These are phyloP conservation scores for Timema cristinae DNA, from an alignment of 2,888 invertebrate genomes.

Conservation along the genomic window DNA sequence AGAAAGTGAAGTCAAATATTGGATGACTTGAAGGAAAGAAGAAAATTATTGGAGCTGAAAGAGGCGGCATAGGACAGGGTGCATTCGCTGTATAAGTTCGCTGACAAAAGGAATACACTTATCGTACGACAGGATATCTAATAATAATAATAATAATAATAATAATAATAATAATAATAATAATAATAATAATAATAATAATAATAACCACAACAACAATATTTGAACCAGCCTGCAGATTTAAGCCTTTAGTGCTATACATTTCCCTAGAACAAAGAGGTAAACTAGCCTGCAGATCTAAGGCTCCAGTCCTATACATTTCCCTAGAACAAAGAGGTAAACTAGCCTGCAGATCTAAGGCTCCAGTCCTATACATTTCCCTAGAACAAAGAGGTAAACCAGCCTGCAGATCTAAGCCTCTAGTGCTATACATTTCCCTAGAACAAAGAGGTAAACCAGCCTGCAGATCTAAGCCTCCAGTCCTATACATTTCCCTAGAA, in stretches of 20 bases:
- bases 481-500: not conserved
- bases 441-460: not conserved
- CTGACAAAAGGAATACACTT: no score
- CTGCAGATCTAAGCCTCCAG: not conserved
- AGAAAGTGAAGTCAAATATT: no score
- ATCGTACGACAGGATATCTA: no score
- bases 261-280: not conserved
- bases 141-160: constrained; percentile 8
- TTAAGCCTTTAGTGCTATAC: not conserved
- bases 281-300: not conserved
- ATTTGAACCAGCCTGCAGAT: not conserved
- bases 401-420: not conserved
- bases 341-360: not conserved
- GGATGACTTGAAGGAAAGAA: no score
- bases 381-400: not conserved
- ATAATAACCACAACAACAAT: not conserved
- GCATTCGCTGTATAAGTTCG: no score
- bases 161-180: constrained; percentile 16
- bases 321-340: not conserved
- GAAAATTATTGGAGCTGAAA: no score
- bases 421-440: not conserved
- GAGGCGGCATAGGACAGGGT: no score
- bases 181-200: constrained; percentile 16
- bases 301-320: not conserved
- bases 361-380: not conserved